phyloP scores from a whole-genome alignment of 2,888 invertebrate genomes.

The Monochamus alternatus region DNA sequence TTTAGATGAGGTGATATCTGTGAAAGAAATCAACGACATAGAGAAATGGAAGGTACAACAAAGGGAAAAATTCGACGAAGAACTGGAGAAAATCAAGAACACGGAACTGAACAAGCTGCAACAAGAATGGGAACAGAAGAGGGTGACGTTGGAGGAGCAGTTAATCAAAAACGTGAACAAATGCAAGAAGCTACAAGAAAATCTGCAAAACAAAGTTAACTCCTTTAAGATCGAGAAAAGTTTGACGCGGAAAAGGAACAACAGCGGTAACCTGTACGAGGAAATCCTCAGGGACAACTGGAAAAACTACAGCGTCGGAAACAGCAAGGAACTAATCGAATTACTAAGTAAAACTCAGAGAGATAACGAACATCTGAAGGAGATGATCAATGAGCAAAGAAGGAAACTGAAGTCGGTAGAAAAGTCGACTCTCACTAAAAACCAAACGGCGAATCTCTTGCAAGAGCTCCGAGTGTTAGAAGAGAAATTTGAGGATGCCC shows the following conservation, averaged over 20 bases:
- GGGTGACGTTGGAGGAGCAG: conserved; percentile 74
- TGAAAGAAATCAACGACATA: conserved; percentile 78
- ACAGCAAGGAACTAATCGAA: conserved; percentile 63
- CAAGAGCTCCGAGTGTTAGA: conserved; percentile 79
- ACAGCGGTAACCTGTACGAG: conserved; percentile 50
- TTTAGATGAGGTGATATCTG: conserved; percentile 67
- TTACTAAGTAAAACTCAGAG: conserved; percentile 64
- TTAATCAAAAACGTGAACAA: conserved; percentile 74
- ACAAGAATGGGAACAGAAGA: conserved; percentile 74
- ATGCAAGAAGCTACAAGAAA: conserved; percentile 76
- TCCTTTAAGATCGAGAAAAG: conserved; percentile 53
- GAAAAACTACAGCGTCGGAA: conserved; percentile 60
- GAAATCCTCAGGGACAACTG: conserved; percentile 61
- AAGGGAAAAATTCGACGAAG: conserved; percentile 76
- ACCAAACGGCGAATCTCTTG: conserved; percentile 79
- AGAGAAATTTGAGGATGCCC: conserved; percentile 77
- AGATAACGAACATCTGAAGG: conserved; percentile 64
- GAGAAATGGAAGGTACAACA: conserved; percentile 84
- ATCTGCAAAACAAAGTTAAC: conserved; percentile 74
- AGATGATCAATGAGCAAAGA: conserved; percentile 63
- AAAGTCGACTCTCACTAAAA: conserved; percentile 77
- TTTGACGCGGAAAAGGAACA: conserved; percentile 53
- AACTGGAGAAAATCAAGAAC: conserved; percentile 68
- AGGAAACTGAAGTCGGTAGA: conserved; percentile 69
- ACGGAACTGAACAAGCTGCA: conserved; percentile 51